Evolutionary conservation across 2,888 invertebrate genomes (phyloP).

Genomic region (Eupeodes luniger): DNA sequence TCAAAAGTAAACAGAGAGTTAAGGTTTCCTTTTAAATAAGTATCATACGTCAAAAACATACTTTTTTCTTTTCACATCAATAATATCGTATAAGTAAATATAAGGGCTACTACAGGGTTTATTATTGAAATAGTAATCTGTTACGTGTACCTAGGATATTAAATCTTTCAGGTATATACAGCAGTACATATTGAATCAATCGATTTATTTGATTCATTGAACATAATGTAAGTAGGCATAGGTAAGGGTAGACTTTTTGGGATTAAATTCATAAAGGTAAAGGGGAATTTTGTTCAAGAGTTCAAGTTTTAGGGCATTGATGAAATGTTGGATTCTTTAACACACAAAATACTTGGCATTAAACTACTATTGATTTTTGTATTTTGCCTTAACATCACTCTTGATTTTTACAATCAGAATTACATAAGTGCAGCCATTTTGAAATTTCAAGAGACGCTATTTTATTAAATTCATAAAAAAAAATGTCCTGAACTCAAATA

Average conservation of each 20-base stretch:
- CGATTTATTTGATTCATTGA: neutral
- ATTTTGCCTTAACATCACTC: too few relatives aligned
- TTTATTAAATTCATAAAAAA: too few relatives aligned
- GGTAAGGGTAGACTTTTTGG: neutral
- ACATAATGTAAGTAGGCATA: neutral
- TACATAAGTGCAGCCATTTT: too few relatives aligned
- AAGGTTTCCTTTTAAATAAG: neutral
- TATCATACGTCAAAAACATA: constrained; percentile 7
- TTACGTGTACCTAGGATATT: neutral
- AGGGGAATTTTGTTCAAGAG: neutral
- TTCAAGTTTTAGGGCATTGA: neutral
- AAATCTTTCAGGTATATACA: neutral
- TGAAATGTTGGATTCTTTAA: too few relatives aligned
- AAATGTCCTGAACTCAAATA: too few relatives aligned
- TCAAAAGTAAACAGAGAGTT: too few relatives aligned
- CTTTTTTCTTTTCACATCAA: constrained; percentile 1
- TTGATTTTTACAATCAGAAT: too few relatives aligned
- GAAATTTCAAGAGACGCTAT: too few relatives aligned
- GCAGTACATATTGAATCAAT: neutral
- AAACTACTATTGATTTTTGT: too few relatives aligned
- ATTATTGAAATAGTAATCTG: neutral
- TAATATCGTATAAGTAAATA: constrained; percentile 1
- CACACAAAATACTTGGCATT: too few relatives aligned
- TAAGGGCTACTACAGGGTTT: neutral
- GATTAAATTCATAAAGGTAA: neutral